These are phyloP conservation scores for Cromileptes altivelis DNA, from an alignment of 2,113 vertebrate species.

Conservation along the genomic window DNA sequence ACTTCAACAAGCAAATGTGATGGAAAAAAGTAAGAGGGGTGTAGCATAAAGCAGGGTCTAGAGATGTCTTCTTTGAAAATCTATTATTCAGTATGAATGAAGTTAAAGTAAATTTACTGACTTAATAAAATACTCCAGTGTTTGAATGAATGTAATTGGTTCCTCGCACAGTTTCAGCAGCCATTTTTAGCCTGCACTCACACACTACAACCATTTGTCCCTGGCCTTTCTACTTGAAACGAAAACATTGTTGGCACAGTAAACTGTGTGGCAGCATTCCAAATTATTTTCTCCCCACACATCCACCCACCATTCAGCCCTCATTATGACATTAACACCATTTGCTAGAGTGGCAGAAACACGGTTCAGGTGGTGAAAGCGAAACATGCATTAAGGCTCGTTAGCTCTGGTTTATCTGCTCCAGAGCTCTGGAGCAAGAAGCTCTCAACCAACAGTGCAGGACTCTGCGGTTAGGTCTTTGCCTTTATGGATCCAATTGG, in stretches of 20 bases:
- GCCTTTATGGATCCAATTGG: neutral
- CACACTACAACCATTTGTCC: conserved; percentile 16
- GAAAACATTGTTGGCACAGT: conserved; percentile 28
- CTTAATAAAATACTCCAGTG: neutral
- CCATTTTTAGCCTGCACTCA: conserved; percentile 3
- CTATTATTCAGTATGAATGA: neutral
- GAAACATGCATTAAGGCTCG: neutral
- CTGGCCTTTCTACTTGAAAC: conserved; percentile 10
- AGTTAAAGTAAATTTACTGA: neutral
- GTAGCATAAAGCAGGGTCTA: neutral
- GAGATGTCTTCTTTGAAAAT: neutral
- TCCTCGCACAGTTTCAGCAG: neutral
- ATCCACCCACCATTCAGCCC: conserved; percentile 15
- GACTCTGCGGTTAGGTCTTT: neutral
- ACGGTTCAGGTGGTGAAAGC: conserved; percentile 3
- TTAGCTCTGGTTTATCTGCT: neutral
- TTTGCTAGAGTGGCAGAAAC: conserved; percentile 27
- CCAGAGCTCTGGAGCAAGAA: neutral
- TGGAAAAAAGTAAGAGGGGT: neutral
- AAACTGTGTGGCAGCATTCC: conserved; percentile 24
- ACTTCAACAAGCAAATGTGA: neutral
- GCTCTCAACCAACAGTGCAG: neutral
- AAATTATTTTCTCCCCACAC: conserved; percentile 5
- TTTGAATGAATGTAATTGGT: neutral
- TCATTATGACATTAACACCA: conserved; percentile 57